Base-by-base conservation (phyloP, 2,113 vertebrate genomes). In the Chrysochloris asiatica region DNA sequence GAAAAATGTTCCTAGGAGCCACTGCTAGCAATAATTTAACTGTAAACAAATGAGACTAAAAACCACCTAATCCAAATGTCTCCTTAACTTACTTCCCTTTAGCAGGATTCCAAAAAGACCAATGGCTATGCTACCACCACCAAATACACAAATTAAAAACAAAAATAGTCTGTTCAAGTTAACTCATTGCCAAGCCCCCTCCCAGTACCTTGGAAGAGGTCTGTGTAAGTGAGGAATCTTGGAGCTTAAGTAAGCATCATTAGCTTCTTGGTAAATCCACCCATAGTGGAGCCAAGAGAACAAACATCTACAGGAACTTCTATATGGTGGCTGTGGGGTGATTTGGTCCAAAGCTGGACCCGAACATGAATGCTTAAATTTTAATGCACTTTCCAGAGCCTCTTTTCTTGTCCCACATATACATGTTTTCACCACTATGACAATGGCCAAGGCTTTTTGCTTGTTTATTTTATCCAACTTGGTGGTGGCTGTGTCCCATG, bases 401-500 rank as follows among this genome's bases (percentile, higher is more conserved):
- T 45, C 50, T 82, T 85, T 92, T 28, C 71, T 43, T 17, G 56
- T 54, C 4, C 80, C 72, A n/a, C n/a, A 61, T 48, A 30, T 79
- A 72, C 65, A 47, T 82, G 56, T 88, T 93, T 90, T 78, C 67
- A 56, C 83, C 77, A n/a, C 72, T 80, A 26, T 59, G 33, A 84
- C 69, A 86, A 81, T n/a, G 71, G 81, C 83, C 94, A 88, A 88
- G 41, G 72, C 16, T 78, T 95, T 93, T 77, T 93, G 65, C 87
- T 95, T 88, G 47, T 81, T 75, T 78, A 85, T 52, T 95, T 95
- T 86, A 75, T 91, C 91, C 85, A 83, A 80, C 82, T 84, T n/a
- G n/a, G n/a, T n/a, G n/a, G n/a, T n/a, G n/a, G n/a, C n/a, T n/a
- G n/a, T n/a, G n/a, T n/a, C n/a, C n/a, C n/a, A n/a, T n/a, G n/a